Percentiles rank a stretch among this genome's conserved stretches.
These are phyloP conservation scores for Poliocrania exsul DNA, from an alignment of 2,797 vertebrate genomes.

Conservation along the genomic window DNA sequence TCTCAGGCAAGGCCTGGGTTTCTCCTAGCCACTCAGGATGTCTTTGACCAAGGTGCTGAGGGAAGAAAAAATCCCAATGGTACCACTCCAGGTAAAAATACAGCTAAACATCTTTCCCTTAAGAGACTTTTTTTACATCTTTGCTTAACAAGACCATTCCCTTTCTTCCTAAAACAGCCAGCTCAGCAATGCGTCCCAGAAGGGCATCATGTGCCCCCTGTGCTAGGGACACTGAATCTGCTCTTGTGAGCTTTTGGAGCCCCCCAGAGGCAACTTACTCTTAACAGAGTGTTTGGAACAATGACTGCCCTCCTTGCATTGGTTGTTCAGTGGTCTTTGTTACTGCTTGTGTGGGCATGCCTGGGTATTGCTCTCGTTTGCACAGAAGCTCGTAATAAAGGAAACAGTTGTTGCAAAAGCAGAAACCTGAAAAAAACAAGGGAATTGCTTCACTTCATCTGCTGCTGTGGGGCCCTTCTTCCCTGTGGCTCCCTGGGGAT, in stretches of 20 bases:
- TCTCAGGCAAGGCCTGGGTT: neutral
- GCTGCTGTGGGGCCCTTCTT: neutral
- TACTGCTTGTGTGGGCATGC: neutral
- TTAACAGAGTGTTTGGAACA: accelerated
- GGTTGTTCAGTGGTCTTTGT: neutral
- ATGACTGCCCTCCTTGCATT: accelerated
- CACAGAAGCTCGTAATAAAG: neutral
- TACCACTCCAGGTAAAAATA: neutral
- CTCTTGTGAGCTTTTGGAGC: neutral
- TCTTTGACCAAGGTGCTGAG: neutral
- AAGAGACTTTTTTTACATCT: neutral
- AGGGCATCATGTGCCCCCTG: accelerated
- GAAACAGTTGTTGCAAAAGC: neutral
- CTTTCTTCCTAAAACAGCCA: neutral
- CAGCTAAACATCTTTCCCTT: accelerated
- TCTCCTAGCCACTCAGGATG: neutral
- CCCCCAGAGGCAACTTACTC: neutral
- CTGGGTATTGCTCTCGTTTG: neutral
- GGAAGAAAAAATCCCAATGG: neutral
- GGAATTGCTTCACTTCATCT: neutral
- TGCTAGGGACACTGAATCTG: accelerated
- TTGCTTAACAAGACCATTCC: neutral
- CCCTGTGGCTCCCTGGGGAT: accelerated
- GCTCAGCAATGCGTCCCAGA: accelerated
- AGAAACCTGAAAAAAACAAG: neutral